A percentile compares a stretch with the other conserved stretches of the same genome.
Conservation (phyloP, 64 coral and sea anemone genomes). For the Porites australiensis region DNA sequence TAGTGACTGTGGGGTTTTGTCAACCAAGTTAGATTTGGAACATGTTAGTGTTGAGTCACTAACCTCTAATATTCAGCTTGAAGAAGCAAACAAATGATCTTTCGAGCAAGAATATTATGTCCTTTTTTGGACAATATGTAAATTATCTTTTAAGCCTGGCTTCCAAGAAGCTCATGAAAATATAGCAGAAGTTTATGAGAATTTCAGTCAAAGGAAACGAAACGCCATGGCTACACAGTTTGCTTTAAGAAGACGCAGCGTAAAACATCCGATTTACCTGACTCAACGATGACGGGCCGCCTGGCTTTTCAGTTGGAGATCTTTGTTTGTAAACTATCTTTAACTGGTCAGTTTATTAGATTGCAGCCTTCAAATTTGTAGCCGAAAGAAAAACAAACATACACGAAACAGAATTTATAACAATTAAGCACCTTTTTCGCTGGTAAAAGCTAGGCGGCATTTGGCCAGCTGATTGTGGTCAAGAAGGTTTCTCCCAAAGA, state of each 20-base stretch:
- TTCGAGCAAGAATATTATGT: neutral
- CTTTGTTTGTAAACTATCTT: neutral
- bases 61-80: constrained; percentile 32
- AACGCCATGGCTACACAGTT: too few species aligned
- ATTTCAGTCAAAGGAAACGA: too few species aligned
- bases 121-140: neutral
- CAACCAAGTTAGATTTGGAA: constrained; percentile 50
- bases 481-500: neutral
- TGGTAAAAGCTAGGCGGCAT: neutral
- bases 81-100: constrained; percentile 7
- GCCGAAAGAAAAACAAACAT: constrained; percentile 14
- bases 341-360: neutral
- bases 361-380: neutral
- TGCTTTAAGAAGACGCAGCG: too few species aligned
- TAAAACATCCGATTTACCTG: neutral
- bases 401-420: constrained; percentile 4
- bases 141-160: neutral
- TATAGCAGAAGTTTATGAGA: too few species aligned
- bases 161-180: too few species aligned
- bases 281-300: too few species aligned
- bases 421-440: neutral
- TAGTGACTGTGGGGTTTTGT: neutral
- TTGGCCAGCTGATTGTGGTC: too few species aligned
- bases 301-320: neutral
- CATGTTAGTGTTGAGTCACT: constrained; percentile 41